phyloP scores from a whole-genome alignment of 2,888 invertebrate genomes.

The Bugulina stolonifera region DNA sequence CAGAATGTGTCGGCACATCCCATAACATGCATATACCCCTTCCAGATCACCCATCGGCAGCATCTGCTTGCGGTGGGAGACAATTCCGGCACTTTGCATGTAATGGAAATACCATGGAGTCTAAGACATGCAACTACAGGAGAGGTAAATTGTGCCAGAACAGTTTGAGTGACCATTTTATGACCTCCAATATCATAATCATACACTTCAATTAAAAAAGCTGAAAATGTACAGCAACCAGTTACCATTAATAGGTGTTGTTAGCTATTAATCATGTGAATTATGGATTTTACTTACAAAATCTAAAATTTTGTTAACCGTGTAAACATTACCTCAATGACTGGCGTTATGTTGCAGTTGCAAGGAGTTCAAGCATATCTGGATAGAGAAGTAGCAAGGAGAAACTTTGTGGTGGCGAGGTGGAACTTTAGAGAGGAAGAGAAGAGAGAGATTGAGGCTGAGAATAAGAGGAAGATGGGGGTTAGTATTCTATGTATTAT shows the following conservation, averaged over 20 bases:
- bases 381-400: constrained; percentile 51
- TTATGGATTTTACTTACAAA: no score
- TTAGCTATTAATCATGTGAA: no score
- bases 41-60: constrained; percentile 46
- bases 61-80: constrained; percentile 53
- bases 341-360: constrained; percentile 13
- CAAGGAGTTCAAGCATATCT: constrained; percentile 43
- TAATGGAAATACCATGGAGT: constrained; percentile 53
- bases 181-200: no score
- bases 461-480: constrained; percentile 48
- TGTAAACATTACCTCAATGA: no score
- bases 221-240: no score
- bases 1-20: constrained; percentile 60
- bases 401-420: constrained; percentile 48
- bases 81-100: constrained; percentile 49
- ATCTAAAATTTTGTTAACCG: no score
- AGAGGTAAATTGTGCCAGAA: constrained; percentile 48
- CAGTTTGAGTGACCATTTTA: no score
- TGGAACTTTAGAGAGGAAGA: constrained; percentile 53
- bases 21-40: constrained; percentile 46
- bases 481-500: no score
- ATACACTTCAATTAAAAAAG: no score
- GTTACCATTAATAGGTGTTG: no score
- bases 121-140: constrained; percentile 44
- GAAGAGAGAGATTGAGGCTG: constrained; percentile 48